Base-by-base conservation (phyloP, 1,140 invertebrate genomes). In the Caligus rogercresseyi region DNA sequence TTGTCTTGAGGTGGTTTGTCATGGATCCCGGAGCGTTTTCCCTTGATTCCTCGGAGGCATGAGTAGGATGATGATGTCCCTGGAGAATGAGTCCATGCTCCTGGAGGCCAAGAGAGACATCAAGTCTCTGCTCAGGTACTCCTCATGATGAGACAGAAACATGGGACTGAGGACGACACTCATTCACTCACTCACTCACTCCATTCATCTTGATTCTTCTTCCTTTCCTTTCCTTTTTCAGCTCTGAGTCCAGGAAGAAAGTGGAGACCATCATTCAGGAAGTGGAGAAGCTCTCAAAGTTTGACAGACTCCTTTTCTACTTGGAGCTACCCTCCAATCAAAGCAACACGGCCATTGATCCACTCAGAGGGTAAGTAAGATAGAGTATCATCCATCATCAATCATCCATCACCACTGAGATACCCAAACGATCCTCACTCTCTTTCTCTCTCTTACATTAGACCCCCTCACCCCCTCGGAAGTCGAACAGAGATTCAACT, bases 401-500 rank as follows among this genome's bases (percentile, higher is more conserved):
- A n/a, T n/a, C n/a, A n/a, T n/a, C n/a, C n/a, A n/a, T n/a, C n/a
- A n/a, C n/a, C n/a, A n/a, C n/a, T n/a, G n/a, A n/a, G n/a, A n/a
- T n/a, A n/a, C n/a, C n/a, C n/a, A n/a, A n/a, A n/a, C n/a, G n/a
- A n/a, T n/a, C n/a, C n/a, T n/a, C n/a, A n/a, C n/a, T n/a, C n/a
- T n/a, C n/a, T n/a, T n/a, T n/a, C n/a, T n/a, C n/a, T n/a, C n/a
- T n/a, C n/a, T 63, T 63, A 19, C 18, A 59, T 21, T 63, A 69
- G 67, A 19, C 66, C 67, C 1, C 23, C 68, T 31, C 69, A 68
- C 54, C 68, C 69, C 24, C 72, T 88, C 54, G 87, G 87, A 20
- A 90, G 86, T 69, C 80, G 87, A 68, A 83, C 83, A 66, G 89
- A 94, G 76, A 87, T 94, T 69, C 83, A 84, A 69, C 86, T 90